These are phyloP conservation scores for Nycticorax nycticorax DNA, from an alignment of 2,113 vertebrate genomes.

Conservation along the genomic window DNA sequence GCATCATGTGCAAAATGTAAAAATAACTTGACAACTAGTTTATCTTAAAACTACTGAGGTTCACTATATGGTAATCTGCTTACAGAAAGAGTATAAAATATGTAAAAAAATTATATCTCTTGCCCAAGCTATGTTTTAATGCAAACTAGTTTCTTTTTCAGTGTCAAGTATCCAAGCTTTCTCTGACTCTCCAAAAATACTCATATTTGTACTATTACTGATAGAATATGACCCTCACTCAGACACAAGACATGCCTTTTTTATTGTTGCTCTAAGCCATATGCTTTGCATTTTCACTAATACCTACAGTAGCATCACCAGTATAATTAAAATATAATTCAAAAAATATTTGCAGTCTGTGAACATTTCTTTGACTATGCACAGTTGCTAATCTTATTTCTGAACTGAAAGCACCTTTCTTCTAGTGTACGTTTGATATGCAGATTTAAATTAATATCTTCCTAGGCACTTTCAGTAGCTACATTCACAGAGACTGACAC, in stretches of 20 bases:
- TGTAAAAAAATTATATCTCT: not conserved
- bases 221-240: not conserved
- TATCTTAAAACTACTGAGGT: slow-evolving; percentile 3
- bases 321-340: not conserved
- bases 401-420: not conserved
- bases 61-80: not conserved
- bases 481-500: not conserved
- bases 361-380: not conserved
- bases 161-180: not conserved
- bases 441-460: slow-evolving; percentile 8
- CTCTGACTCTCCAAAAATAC: not conserved
- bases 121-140: not conserved
- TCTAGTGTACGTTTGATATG: not conserved
- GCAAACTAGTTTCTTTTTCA: not conserved
- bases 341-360: not conserved
- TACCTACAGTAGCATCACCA: not conserved
- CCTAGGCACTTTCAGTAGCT: not conserved
- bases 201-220: not conserved
- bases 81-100: slow-evolving; percentile 9
- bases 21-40: slow-evolving; percentile 16
- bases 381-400: not conserved
- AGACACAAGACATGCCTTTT: not conserved
- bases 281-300: slow-evolving; percentile 6
- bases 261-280: not conserved
- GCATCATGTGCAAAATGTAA: slow-evolving; percentile 16